These are phyloP conservation scores for Agriopis marginaria DNA, from an alignment of 2,888 invertebrate genomes.

Conservation along the genomic window DNA sequence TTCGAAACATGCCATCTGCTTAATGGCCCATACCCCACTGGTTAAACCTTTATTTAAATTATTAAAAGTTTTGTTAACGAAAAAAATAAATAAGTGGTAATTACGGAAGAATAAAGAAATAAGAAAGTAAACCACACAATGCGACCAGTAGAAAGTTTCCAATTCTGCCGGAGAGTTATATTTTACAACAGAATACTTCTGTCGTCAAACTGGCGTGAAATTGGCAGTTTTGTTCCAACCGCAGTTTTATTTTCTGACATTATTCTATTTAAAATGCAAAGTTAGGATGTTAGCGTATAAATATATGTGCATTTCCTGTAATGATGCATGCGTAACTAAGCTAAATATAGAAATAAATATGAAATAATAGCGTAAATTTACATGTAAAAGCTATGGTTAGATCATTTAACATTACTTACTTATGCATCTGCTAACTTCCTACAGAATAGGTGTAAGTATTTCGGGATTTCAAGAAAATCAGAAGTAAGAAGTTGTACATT, in stretches of 20 bases:
- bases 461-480: not conserved
- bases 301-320: conserved; percentile 25
- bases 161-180: conserved; percentile 49
- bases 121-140: conserved; percentile 80
- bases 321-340: conserved; percentile 13
- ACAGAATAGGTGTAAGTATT: not conserved
- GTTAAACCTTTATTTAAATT: conserved; percentile 47
- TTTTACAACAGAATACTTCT: conserved; percentile 42
- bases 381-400: not conserved
- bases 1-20: conserved; percentile 73
- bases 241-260: conserved; percentile 61
- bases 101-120: conserved; percentile 72
- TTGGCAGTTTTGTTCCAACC: conserved; percentile 72
- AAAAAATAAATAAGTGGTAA: conserved; percentile 54
- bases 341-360: conserved; percentile 11
- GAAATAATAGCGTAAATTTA: conserved; percentile 8
- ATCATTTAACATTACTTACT: not conserved
- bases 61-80: conserved; percentile 4
- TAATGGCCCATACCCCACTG: conserved; percentile 72
- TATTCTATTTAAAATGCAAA: conserved; percentile 45
- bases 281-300: conserved; percentile 35
- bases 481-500: not conserved
- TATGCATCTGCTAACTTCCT: not conserved
- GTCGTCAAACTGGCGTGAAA: conserved; percentile 73
- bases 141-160: conserved; percentile 69